Conservation (phyloP, 2,888 invertebrate species). For the Automeris io region DNA sequence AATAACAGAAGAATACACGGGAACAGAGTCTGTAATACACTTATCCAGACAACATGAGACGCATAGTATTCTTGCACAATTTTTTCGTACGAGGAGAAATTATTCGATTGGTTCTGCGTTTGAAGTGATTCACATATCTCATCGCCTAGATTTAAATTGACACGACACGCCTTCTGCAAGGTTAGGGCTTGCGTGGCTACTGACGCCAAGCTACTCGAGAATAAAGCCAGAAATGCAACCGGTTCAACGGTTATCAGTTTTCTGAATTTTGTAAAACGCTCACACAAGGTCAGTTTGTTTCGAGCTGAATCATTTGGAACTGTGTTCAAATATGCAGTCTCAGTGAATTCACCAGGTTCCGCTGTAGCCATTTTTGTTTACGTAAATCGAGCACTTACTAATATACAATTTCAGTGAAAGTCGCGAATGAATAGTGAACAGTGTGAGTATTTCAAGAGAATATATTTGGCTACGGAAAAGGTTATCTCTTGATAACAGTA, state of each 20-base stretch:
- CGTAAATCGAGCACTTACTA: no score
- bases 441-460: not conserved
- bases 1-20: slow-evolving; percentile 84
- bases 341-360: not conserved
- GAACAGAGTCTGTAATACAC: slow-evolving; percentile 82
- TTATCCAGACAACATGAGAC: slow-evolving; percentile 85
- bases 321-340: not conserved
- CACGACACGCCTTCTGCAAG: slow-evolving; percentile 86
- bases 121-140: slow-evolving; percentile 83
- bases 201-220: slow-evolving; percentile 59
- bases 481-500: not conserved
- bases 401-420: no score
- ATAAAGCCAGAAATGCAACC: slow-evolving; percentile 22
- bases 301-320: not conserved
- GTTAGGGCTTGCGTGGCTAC: slow-evolving; percentile 85
- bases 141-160: slow-evolving; percentile 80
- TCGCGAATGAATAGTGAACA: no score
- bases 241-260: slow-evolving; percentile 31
- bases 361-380: slow-evolving; percentile 13
- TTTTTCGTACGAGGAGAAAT: slow-evolving; percentile 51
- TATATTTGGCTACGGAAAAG: not conserved
- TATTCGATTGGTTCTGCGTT: slow-evolving; percentile 75
- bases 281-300: slow-evolving; percentile 10
- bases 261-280: slow-evolving; percentile 12
- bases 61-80: slow-evolving; percentile 81